Base-by-base conservation (phyloP, 2,888 invertebrate species). In the Volucella zonaria region DNA sequence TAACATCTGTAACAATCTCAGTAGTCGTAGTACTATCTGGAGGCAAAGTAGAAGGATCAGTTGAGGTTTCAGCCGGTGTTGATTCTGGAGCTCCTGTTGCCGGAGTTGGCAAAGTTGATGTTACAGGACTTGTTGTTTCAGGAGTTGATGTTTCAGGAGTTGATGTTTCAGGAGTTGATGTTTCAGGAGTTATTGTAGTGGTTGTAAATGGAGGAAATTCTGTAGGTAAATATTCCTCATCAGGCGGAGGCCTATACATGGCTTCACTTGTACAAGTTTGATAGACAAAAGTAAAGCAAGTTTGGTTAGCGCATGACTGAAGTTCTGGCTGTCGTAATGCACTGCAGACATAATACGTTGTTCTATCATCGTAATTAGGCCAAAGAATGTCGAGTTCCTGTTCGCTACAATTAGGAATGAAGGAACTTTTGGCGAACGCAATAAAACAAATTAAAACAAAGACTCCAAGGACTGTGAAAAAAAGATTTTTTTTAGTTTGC, bases 251-350 rank as follows among this genome's bases (percentile, higher is more conserved):
- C 90, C 90, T 56, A 90, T 88, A 78, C 88, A 90, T 6, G 3
- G 3, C 31, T 61, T 85, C 73, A 4, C 89, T 87, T 10, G 91
- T 88, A 73, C 91, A 91, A 64, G 88, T 79, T 82, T 91, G 91
- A 67, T 89, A 87, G 42, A 89, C 89, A 61, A 89, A 91, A 59
- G 89, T 88, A 87, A 91, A 91, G 9, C 89, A 86, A 79, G 90
- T 88, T 1, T 90, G 90, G 51, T 87, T 61, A 12, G 88, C 87
- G 61, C 91, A 91, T 56, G 82, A 85, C n/a, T 86, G 12, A 87
- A 88, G 80, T 89, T 31, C 64, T 87, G 88, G 62, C 64, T 87
- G 11, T 64, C 74, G 42, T 89, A 73, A 3, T 87, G 77, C 54
- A 87, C 4, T 0, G 67, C 91, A 91, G 3, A 11, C 0, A n/a